Evolutionary conservation across 2,797 vertebrate species (phyloP).

Genomic region (Spinus olivaceus): DNA sequence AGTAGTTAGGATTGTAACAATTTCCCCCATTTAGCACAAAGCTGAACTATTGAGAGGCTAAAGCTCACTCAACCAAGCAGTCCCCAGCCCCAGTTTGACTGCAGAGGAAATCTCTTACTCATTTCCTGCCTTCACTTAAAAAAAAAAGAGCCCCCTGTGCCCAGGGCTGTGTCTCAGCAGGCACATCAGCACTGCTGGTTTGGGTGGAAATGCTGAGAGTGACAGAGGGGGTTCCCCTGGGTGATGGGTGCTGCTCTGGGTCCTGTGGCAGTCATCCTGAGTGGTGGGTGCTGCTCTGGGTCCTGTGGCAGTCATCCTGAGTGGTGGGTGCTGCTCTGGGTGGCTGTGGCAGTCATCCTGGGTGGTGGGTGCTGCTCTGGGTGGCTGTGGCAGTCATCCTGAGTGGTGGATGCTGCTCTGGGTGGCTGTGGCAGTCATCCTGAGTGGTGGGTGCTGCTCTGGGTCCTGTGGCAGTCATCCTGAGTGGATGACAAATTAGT

Average conservation of each 20-base stretch:
- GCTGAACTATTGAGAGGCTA: not conserved
- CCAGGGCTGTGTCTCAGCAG: slow-evolving; percentile 31
- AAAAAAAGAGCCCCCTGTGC: slow-evolving; percentile 45
- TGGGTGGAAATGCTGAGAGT: slow-evolving; percentile 33
- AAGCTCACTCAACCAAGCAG: not conserved
- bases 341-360: not conserved
- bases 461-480: not conserved
- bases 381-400: not conserved
- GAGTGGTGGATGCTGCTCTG: slow-evolving; percentile 13
- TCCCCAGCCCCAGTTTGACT: not conserved
- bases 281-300: slow-evolving; percentile 8
- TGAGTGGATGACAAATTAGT: not conserved
- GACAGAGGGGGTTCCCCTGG: slow-evolving; percentile 54
- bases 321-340: slow-evolving; percentile 7
- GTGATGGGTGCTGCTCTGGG: not conserved
- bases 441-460: slow-evolving; percentile 8
- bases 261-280: not conserved
- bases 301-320: not conserved
- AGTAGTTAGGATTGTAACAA: not conserved
- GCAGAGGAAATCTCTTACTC: slow-evolving; percentile 46
- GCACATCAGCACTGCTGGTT: slow-evolving; percentile 12
- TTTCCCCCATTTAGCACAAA: not conserved
- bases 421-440: not conserved
- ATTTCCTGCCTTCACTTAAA: slow-evolving; percentile 55
- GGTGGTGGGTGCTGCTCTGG: not conserved